Evolutionary conservation across 2,888 invertebrate species (phyloP).

Genomic region (Alloscopus bannaensis): DNA sequence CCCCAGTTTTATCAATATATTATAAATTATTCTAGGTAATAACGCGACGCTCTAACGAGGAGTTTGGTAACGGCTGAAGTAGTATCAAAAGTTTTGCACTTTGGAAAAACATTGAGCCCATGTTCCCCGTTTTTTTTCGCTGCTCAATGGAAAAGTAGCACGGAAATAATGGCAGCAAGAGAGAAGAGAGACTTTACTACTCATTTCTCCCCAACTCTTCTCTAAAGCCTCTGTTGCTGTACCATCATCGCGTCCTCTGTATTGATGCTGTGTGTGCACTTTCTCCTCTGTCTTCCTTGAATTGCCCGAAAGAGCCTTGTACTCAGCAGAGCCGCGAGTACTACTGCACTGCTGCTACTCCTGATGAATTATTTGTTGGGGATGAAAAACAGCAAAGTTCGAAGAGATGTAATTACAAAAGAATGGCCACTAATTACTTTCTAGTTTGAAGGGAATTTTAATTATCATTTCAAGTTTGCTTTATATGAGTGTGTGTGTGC

Average conservation of each 20-base stretch:
- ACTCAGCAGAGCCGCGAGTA: not conserved
- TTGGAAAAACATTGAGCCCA: conserved; percentile 15
- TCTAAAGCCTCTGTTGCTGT: too few species aligned
- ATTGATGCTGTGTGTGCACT: conserved; percentile 29
- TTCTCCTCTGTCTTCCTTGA: conserved; percentile 9
- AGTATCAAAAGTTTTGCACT: conserved; percentile 34
- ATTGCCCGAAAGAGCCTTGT: not conserved
- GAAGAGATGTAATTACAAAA: conserved; percentile 58
- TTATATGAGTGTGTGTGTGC: not conserved
- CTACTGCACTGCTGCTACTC: not conserved
- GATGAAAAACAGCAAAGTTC: conserved; percentile 47
- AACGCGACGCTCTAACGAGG: conserved; percentile 32
- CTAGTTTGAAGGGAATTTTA: conserved; percentile 61
- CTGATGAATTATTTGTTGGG: conserved; percentile 42
- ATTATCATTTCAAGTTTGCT: conserved; percentile 61
- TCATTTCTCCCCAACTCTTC: too few species aligned
- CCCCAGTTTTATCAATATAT: conserved; percentile 50
- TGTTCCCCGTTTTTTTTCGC: too few species aligned
- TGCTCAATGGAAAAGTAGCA: not conserved
- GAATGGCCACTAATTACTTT: conserved; percentile 62
- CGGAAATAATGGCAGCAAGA: too few species aligned
- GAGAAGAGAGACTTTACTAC: too few species aligned
- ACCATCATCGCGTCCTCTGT: too few species aligned
- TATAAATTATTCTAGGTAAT: conserved; percentile 55
- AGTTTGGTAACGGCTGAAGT: conserved; percentile 26